Evolutionary conservation across 2,797 vertebrate genomes (phyloP).

Genomic region (Muscicapa comitata): DNA sequence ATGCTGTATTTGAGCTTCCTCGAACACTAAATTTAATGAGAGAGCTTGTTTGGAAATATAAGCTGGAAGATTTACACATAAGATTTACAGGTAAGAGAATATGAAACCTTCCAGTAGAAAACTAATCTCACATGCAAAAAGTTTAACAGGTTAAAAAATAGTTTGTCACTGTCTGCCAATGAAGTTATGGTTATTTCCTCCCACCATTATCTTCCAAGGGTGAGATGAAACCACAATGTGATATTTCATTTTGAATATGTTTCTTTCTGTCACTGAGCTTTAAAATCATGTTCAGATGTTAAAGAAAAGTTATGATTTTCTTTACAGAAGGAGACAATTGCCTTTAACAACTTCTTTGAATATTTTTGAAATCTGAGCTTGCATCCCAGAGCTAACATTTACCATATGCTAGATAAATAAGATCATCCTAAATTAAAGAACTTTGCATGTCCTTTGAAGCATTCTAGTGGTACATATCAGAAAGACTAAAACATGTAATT

Average conservation of each 20-base stretch:
- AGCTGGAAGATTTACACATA: background rate
- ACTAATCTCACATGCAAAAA: background rate
- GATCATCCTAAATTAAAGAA: background rate
- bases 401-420: background rate
- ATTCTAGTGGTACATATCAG: background rate
- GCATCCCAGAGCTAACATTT: background rate
- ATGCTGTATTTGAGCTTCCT: background rate
- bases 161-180: background rate
- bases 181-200: background rate
- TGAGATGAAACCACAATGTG: background rate
- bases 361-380: background rate
- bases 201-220: background rate
- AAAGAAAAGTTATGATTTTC: background rate
- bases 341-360: background rate
- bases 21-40: background rate
- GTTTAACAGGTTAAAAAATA: background rate
- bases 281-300: background rate
- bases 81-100: background rate
- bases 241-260: background rate
- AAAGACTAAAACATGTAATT: background rate
- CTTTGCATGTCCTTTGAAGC: background rate
- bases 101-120: background rate
- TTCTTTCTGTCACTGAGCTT: background rate
- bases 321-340: background rate
- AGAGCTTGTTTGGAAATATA: background rate